Evolutionary conservation across 2,888 invertebrate species (phyloP).

Genomic region (Standfussiana lucernea): DNA sequence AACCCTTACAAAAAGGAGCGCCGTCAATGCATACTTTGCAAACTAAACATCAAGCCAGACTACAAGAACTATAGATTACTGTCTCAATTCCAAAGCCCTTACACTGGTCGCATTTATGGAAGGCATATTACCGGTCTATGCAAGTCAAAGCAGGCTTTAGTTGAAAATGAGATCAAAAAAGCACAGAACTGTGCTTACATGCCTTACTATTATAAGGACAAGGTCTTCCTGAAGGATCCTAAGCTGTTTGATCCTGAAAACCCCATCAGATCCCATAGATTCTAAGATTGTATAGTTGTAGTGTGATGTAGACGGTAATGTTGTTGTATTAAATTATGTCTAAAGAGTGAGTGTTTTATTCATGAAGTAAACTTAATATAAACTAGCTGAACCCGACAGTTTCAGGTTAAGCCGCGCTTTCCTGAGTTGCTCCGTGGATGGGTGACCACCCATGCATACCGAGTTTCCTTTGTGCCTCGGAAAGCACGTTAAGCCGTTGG

Average conservation of each 20-base stretch:
- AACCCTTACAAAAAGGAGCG: slow-evolving; percentile 96
- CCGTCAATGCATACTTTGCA: slow-evolving; percentile 95
- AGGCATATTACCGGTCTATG: slow-evolving; percentile 98
- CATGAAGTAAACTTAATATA: no score
- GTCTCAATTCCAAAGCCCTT: slow-evolving; percentile 98
- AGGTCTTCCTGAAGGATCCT: slow-evolving; percentile 96
- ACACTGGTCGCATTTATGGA: slow-evolving; percentile 97
- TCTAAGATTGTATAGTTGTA: slow-evolving; percentile 71
- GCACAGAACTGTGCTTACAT: slow-evolving; percentile 95
- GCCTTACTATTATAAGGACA: slow-evolving; percentile 95
- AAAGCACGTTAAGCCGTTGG: no score
- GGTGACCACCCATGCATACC: no score
- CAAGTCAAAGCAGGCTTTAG: slow-evolving; percentile 93
- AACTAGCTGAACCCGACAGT: not conserved
- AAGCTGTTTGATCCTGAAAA: slow-evolving; percentile 97
- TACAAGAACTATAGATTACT: slow-evolving; percentile 98
- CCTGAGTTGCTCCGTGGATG: no score
- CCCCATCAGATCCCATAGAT: slow-evolving; percentile 95
- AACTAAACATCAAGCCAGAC: slow-evolving; percentile 94
- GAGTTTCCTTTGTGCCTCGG: no score
- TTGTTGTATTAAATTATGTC: slow-evolving; percentile 54
- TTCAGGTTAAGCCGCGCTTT: no score
- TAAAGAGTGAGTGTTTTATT: slow-evolving; percentile 24
- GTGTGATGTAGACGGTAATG: slow-evolving; percentile 38
- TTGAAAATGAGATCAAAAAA: slow-evolving; percentile 94